These are phyloP conservation scores for Oedothorax gibbosus DNA, from an alignment of 1,140 invertebrate genomes.

Conservation along the genomic window DNA sequence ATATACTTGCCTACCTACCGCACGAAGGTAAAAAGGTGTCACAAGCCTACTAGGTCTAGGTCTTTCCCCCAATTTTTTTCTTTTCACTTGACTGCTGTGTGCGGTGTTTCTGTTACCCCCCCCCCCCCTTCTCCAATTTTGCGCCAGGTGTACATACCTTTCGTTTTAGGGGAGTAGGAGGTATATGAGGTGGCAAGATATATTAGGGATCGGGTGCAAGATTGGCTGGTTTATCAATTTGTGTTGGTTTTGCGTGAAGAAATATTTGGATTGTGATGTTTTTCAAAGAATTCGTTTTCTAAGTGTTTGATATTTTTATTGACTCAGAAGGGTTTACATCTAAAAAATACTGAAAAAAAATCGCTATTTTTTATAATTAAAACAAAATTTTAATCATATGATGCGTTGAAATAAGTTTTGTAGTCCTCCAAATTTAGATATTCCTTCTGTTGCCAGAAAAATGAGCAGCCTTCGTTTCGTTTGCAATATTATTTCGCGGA, in stretches of 20 bases:
- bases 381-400: too few species aligned
- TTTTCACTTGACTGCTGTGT: constrained; percentile 5
- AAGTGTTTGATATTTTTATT: background rate
- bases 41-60: background rate
- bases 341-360: too few species aligned
- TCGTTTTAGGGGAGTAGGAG: background rate
- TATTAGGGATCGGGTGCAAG: background rate
- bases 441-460: too few species aligned
- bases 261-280: too few species aligned
- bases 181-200: background rate
- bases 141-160: constrained; percentile 53
- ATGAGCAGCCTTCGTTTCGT: too few species aligned
- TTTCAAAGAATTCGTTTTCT: background rate
- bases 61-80: too few species aligned
- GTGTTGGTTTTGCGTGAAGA: constrained; percentile 15
- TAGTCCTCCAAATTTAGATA: too few species aligned
- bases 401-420: too few species aligned
- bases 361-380: too few species aligned
- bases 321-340: background rate
- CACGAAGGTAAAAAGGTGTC: background rate
- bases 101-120: constrained; percentile 11
- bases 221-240: background rate
- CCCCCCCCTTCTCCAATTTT: constrained; percentile 44
- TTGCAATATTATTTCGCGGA: too few species aligned
- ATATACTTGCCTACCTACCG: constrained; percentile 26